Conservation (phyloP, 2,797 vertebrate genomes). For the Sternotherus odoratus region DNA sequence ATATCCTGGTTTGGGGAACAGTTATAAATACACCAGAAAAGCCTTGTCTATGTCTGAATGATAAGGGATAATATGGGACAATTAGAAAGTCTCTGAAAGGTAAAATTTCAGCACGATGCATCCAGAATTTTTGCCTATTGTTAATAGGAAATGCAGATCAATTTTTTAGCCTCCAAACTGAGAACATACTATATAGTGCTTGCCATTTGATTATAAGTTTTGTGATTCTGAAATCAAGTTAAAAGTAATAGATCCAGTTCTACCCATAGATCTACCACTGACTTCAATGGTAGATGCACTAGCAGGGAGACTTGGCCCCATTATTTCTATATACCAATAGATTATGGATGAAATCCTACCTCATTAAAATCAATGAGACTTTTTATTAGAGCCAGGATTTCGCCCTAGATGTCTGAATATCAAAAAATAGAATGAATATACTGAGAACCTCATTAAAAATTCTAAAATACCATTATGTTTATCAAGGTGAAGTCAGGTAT, state of each 20-base stretch:
- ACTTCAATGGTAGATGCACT: background rate
- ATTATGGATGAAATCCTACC: conserved; percentile 8
- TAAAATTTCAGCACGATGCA: background rate
- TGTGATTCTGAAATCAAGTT: background rate
- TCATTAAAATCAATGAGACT: background rate
- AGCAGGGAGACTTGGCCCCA: background rate
- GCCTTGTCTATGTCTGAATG: background rate
- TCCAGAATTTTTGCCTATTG: rapidly evolving
- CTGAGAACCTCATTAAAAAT: conserved; percentile 69
- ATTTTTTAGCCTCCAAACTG: background rate
- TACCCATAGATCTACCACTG: background rate
- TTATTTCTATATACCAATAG: conserved; percentile 9
- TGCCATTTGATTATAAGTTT: background rate
- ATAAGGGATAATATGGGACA: background rate
- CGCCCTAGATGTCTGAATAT: background rate
- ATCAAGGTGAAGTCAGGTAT: conserved; percentile 59
- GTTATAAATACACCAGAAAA: background rate
- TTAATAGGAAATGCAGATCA: background rate
- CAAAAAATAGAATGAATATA: conserved; percentile 22
- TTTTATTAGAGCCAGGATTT: background rate
- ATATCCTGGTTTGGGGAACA: background rate
- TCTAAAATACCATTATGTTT: conserved; percentile 67
- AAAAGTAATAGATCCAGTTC: background rate
- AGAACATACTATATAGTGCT: background rate
- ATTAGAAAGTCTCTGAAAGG: background rate